Base-by-base conservation (phyloP, 1,140 invertebrate species). In the Pseudoatta argentina region DNA sequence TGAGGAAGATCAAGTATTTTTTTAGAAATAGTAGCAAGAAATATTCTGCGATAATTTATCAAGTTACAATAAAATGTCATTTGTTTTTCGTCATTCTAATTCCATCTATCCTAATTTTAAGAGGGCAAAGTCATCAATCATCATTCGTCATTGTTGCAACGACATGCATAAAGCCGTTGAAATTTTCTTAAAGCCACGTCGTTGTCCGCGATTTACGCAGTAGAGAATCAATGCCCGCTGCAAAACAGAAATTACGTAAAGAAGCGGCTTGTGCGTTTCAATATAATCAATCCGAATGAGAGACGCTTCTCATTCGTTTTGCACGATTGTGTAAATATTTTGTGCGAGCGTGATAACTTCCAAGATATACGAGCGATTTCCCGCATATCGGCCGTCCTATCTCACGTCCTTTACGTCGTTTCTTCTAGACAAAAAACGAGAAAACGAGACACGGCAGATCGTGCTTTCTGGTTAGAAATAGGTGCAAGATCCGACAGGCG, bases 391-490 rank as follows among this genome's bases (percentile, higher is more conserved):
- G 12, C 77, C 48, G 53, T 44, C 48, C 64, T 55, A 81, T 71
- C 30, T 81, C 77, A 71, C 63, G 48, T 71, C 64, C 21, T 81
- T 67, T 57, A 55, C 55, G 55, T 73, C 55, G 53, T 61, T 14
- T 8, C 53, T 66, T 30, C 53, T 82, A 53, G 53, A 53, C 67
- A 82, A 82, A 64, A 72, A 44, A 53, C 57, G 79, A 51, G 30
- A 27, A 64, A 67, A 79, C 69, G 71, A 91, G 77, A 79, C 75
- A 82, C 44, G 5, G 75, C 24, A 44, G 77, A 75, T 86, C 61
- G 48, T 53, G 89, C 86, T 85, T 89, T 75, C 91, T 85, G 89
- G 51, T 71, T 81, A 77, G 53, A 81, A 90, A 87, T 89, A 86
- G 81, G 53, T 71, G 83, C 77, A 88, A 91, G 73, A 81, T 24